These are phyloP conservation scores for Acleris literana DNA, from an alignment of 2,888 invertebrate genomes.

Conservation along the genomic window DNA sequence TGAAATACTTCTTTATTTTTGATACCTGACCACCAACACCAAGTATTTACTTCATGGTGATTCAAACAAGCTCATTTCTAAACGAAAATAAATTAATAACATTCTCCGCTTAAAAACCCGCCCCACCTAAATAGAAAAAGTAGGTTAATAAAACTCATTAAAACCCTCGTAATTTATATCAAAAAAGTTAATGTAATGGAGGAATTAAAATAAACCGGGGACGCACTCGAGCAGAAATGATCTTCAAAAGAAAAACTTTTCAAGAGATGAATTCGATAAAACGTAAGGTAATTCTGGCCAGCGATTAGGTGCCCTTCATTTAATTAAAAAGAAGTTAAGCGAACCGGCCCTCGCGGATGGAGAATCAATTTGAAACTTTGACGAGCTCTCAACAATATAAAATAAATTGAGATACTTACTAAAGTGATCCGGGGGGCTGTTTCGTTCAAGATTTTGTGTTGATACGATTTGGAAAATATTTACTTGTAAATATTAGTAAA, in stretches of 20 bases:
- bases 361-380: constrained; percentile 72
- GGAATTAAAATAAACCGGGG: constrained; percentile 27
- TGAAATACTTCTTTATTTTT: no score
- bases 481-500: no score
- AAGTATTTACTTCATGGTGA: no score
- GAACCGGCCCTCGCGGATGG: constrained; percentile 59
- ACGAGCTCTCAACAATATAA: constrained; percentile 56
- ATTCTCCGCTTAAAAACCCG: neutral
- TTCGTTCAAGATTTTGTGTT: constrained; percentile 3
- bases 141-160: constrained; percentile 22
- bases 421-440: constrained; percentile 44
- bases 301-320: constrained; percentile 66
- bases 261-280: constrained; percentile 33
- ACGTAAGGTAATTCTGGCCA: constrained; percentile 42
- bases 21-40: no score
- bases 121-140: neutral
- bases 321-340: constrained; percentile 78
- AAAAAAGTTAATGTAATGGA: constrained; percentile 27
- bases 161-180: constrained; percentile 11
- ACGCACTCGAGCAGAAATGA: constrained; percentile 28
- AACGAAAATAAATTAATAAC: no score
- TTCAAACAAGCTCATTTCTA: no score
- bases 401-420: constrained; percentile 46
- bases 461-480: neutral
- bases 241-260: constrained; percentile 32